Base-by-base conservation (phyloP, 2,113 vertebrate species). In the human region DNA sequence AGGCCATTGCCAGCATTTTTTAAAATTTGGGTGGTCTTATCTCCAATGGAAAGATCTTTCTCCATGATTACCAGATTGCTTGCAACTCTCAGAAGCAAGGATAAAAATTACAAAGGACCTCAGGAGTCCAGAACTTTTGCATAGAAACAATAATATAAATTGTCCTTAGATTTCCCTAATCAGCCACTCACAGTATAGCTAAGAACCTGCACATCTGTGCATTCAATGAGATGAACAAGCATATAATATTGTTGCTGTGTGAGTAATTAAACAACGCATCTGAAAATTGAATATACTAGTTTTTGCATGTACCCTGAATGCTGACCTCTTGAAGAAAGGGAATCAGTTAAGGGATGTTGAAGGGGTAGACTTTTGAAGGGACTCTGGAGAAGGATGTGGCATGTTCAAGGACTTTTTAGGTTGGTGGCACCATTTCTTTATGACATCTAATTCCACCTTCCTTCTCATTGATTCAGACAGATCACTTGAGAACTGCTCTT, bases 401-500 rank as follows among this genome's bases (percentile, higher is more conserved):
- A 72, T 50, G 6, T 76, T 95, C 88, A 72, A 96, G 90, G 68
- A 76, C 75, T 92, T 75, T 48, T 0, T 35, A 94, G 75, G 61
- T 50, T 94, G 84, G 66, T 73, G 82, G 72, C 72, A 84, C 82
- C 20, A 35, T 88, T 79, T 88, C 85, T 93, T 86, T 48, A 72
- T 38, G n/a, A 66, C 68, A 59, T 90, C 75, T 80, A 96, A 87
- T n/a, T 90, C 61, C 23, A 76, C 64, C 50, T 40, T 89, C 87
- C 38, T 80, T 94, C 79, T 96, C 30, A 3, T 18, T 85, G 79
- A 79, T 79, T 96, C 96, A 92, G 92, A 96, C 1, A 17, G 70
- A 68, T 93, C 61, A 16, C 55, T 81, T 76, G 78, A 72, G 35
- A 81, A 45, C 40, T 27, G 76, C 40, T 57, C 45, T 59, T 82